Base-by-base conservation (phyloP, 92 coral and sea anemone genomes). In the Ricordea florida region DNA sequence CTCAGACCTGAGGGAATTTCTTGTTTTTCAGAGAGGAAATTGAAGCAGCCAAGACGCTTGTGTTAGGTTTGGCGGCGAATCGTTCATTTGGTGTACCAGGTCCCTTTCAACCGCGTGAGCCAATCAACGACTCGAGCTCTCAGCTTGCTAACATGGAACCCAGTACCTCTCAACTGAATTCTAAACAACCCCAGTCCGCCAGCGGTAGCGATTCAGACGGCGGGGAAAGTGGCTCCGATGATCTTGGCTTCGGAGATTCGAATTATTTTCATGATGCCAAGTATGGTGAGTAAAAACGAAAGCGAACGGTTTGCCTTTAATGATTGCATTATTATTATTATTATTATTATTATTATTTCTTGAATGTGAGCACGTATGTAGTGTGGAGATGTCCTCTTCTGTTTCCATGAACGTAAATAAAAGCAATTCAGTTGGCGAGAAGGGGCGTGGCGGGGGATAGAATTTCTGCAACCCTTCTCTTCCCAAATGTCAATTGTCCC, bases 241-340 rank as follows among this genome's bases (percentile, higher is more conserved):
- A 90, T 57, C 59, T 90, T 18, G 96, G 96, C 1, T 90, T 90
- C 29, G 96, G 96, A 4, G 96, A 90, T 69, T 87, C 96, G 11
- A 85, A 90, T 27, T 87, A 82, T 49, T 90, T 90, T 25, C 89
- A 90, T 56, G 96, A 90, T 62, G 82, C 75, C 48, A 90, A 90
- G 83, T 90, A 87, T 57, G 96, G 96, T 90, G 56, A 49, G 92
- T 31, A 6, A 6, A 38, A 36, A n/a, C n/a, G n/a, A 16, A 62
- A 42, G 2, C 10, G 9, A 7, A 21, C 14, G 33, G 26, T 9
- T 50, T 21, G 33, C 27, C 6, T 2, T 13, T 13, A 14, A 27
- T 21, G 37, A 55, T 14, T 27, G 10, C 8, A 5, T 1, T 0
- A 29, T 8, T 14, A n/a, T n/a, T n/a, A n/a, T n/a, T n/a, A n/a